Evolutionary conservation across 2,797 vertebrate species (phyloP), one percentile per base, ranked within the genome.

Genomic region (Sebastes hopkinsi): DNA sequence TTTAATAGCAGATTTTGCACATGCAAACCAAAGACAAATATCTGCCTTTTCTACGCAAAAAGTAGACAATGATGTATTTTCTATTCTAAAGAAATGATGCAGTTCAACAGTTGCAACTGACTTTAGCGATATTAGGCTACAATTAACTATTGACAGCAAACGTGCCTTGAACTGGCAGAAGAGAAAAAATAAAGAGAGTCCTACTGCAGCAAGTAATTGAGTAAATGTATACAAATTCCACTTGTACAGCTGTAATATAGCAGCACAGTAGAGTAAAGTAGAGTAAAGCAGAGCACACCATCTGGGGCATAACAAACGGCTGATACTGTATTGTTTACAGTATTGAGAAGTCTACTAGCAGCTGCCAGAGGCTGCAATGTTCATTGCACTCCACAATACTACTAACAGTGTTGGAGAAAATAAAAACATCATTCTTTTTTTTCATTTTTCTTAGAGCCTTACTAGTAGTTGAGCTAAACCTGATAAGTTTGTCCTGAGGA

Each of bases 401-500:
- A 46, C 4, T 3, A 34, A 32, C 7, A 50, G 1, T 38, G 38
- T 25, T 38, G 23, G 3, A 71, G 13, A 30, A 73, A 62, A 69
- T 34, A 23, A 38, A 77, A 75, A 55, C 2, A 68, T 18, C 9
- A 36, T 30, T 29, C 1, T 9, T 61, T 36, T 30, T 30, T 52
- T 42, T 14, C 13, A 4, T 61, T 11, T 69, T 36, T 34, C 3
- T 61, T 11, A 12, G 6, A 52, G 32, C 4, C 2, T 34, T 5
- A 64, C 4, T 32, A 9, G 18, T 2, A 18, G 61, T 46, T 32
- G 9, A n/a, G 34, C 10, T 32, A 58, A 30, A 60, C 64, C 42
- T 27, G 7, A 54, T 18, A 16, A 12, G 34, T 52, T 30, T 60
- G 75, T 71, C 88, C 83, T 84, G 70, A 81, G 80, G 87, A 89